phyloP scores from a whole-genome alignment of 2,113 vertebrate genomes.

The Gila orcuttii region DNA sequence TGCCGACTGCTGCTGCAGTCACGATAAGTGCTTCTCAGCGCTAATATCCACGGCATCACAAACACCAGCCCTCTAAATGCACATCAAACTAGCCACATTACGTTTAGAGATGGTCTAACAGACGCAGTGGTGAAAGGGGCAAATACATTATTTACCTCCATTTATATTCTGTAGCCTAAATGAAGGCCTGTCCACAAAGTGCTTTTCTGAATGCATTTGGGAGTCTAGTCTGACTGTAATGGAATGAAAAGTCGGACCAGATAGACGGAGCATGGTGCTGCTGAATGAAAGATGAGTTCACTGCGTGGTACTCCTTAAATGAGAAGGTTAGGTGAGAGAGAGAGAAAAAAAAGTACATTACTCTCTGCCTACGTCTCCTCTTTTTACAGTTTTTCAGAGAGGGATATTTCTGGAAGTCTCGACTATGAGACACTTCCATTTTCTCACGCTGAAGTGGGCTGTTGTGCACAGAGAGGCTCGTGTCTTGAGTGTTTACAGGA shows the following conservation, averaged over 20 bases:
- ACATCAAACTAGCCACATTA: slow-evolving; percentile 21
- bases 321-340: not conserved
- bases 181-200: not conserved
- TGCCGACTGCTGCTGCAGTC: not conserved
- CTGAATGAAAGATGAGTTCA: slow-evolving; percentile 37
- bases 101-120: slow-evolving; percentile 17
- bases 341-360: not conserved
- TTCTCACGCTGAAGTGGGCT: slow-evolving; percentile 38
- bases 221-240: slow-evolving; percentile 21
- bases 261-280: not conserved
- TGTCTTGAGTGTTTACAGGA: slow-evolving; percentile 71
- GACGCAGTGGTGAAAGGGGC: slow-evolving; percentile 15
- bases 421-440: slow-evolving; percentile 55
- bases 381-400: slow-evolving; percentile 58
- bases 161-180: slow-evolving; percentile 11
- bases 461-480: slow-evolving; percentile 58
- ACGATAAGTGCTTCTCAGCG: slow-evolving; percentile 17
- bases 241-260: slow-evolving; percentile 28
- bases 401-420: slow-evolving; percentile 71
- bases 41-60: not conserved
- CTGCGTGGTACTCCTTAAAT: slow-evolving; percentile 27
- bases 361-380: slow-evolving; percentile 54
- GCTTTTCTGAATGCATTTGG: not conserved
- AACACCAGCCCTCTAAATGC: slow-evolving; percentile 26
- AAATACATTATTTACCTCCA: slow-evolving; percentile 24